Evolutionary conservation across 2,113 vertebrate genomes (phyloP), one percentile per base, ranked within the genome.

Genomic region (Sisor rabdophorus): DNA sequence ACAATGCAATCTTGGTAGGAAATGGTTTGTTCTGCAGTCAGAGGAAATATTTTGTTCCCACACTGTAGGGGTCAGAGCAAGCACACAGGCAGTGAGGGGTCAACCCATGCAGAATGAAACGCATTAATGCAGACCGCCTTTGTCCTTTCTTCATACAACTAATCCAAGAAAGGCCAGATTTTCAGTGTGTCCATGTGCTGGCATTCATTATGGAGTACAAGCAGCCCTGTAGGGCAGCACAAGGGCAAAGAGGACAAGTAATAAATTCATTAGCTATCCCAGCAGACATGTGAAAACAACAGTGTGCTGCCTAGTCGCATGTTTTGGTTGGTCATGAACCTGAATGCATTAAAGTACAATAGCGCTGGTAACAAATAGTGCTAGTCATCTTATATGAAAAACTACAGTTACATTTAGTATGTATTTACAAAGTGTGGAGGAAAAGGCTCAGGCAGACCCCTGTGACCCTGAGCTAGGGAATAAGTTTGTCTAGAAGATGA

Each of bases 31-130:
- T 79, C 78, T 85, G 76, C n/a, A 85, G 87, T 89, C 87, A 85
- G 30, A 67, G 87, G 86, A 90, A 86, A 88, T 86, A 88, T 85
- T 87, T 87, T 86, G 89, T 93, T 91, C 90, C 90, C 90, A 91
- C 89, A 90, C 86, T 81, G 68, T 76, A 85, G 4, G 89, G 84
- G 87, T 84, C 83, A 85, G 75, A 73, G 78, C 83, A 75, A 70
- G 76, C 68, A 80, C 48, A 73, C 82, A 71, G 79, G 83, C 44
- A 12, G 58, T 1, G n/a, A 16, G 13, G 30, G 15, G 65, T 56
- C 13, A 24, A 69, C 36, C 5, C n/a, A 64, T 65, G 32, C 63
- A 67, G n/a, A 76, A 55, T 16, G 68, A 28, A 63, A 11, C 3
- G 30, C 70, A 72, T 58, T 72, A 58, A 72, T 24, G 70, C 30